Percentiles rank a stretch among this genome's conserved stretches.
phyloP scores from a whole-genome alignment of 2,113 vertebrate species.

The Marmota monax region DNA sequence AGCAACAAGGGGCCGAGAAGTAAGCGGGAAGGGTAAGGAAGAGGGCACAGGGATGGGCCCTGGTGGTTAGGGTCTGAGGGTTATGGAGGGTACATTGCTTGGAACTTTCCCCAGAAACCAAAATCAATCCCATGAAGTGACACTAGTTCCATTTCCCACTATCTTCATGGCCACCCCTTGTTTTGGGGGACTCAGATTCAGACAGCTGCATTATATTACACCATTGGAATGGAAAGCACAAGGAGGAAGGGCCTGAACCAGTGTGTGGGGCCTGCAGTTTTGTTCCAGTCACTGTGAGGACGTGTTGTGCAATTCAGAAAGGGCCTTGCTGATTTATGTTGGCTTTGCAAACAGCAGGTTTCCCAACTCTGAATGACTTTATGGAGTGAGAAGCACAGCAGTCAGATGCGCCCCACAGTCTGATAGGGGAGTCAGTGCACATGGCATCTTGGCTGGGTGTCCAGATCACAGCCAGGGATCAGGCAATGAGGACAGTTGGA shows the following conservation, averaged over 20 bases:
- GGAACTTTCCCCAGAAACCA: not conserved
- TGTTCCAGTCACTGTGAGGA: not conserved
- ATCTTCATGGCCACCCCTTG: not conserved
- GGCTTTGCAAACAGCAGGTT: slow-evolving; percentile 48
- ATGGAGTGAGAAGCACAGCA: slow-evolving; percentile 57
- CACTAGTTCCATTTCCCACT: not conserved
- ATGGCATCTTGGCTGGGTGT: not conserved
- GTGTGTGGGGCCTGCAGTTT: not conserved
- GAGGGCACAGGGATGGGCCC: not conserved
- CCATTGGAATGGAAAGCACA: slow-evolving; percentile 7
- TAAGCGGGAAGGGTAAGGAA: not conserved
- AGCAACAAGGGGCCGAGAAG: not conserved
- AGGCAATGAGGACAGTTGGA: not conserved
- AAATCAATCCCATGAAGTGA: not conserved
- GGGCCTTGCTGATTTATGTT: not conserved
- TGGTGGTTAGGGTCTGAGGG: not conserved
- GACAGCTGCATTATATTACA: not conserved
- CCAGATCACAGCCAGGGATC: not conserved
- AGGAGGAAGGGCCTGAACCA: not conserved
- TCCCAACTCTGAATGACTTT: slow-evolving; percentile 54
- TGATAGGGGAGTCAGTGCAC: not conserved
- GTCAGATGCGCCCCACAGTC: not conserved
- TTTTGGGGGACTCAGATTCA: not conserved
- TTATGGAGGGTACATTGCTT: not conserved
- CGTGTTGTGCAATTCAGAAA: slow-evolving; percentile 44